These are phyloP conservation scores for Litocranius walleri DNA, from an alignment of 2,113 vertebrate species.

Conservation along the genomic window DNA sequence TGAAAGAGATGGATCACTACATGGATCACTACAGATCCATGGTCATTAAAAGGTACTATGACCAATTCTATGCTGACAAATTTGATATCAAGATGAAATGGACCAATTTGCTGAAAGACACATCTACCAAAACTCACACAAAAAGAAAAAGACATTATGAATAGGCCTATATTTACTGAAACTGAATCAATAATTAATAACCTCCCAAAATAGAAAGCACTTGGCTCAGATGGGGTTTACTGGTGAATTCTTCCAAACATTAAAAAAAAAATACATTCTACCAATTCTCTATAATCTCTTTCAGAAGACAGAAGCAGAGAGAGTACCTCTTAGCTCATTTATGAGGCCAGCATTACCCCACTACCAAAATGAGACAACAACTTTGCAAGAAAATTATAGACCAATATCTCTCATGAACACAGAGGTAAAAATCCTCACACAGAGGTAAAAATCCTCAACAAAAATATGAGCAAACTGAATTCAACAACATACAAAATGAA, in stretches of 20 bases:
- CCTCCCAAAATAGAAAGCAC: not conserved
- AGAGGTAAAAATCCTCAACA: not conserved
- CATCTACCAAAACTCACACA: not conserved
- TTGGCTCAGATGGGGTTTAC: not conserved
- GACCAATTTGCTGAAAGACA: not conserved
- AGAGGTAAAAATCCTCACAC: not conserved
- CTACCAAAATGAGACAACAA: not conserved
- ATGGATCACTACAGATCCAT: not conserved
- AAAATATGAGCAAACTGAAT: not conserved
- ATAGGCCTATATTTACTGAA: not conserved
- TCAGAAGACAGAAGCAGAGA: not conserved
- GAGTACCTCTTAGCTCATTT: not conserved
- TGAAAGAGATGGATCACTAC: not conserved
- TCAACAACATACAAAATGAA: not conserved
- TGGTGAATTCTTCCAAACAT: not conserved
- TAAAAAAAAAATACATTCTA: not conserved
- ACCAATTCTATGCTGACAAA: not conserved
- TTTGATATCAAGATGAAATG: slow-evolving; percentile 5
- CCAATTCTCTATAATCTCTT: not conserved
- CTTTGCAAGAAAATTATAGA: not conserved
- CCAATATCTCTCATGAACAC: not conserved
- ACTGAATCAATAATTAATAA: not conserved
- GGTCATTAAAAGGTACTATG: not conserved
- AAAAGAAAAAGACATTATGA: not conserved
- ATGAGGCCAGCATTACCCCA: not conserved